Conservation (phyloP, 2,888 invertebrate species). For the Drosophila mimetica region DNA sequence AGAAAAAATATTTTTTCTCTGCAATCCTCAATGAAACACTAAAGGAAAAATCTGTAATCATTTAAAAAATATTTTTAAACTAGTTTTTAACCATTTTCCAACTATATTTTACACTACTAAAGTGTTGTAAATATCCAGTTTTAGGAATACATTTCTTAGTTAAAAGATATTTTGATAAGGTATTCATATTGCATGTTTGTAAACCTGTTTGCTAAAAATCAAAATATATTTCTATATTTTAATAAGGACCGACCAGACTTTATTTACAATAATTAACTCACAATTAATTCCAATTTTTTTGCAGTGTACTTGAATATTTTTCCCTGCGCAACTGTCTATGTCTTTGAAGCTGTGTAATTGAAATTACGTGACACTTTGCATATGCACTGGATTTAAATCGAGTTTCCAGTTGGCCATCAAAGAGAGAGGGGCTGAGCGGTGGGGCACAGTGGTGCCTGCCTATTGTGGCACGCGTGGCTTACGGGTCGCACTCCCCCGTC, state of each 20-base stretch:
- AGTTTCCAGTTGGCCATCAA: constrained; percentile 70
- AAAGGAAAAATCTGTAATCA: neutral
- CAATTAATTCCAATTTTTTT: too few species aligned
- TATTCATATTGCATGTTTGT: too few species aligned
- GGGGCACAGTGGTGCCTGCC: constrained; percentile 43
- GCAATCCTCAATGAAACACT: constrained; percentile 2
- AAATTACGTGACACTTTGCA: constrained; percentile 80
- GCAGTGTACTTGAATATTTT: neutral
- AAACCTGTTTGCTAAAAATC: too few species aligned
- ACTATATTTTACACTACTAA: too few species aligned
- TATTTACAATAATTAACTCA: too few species aligned
- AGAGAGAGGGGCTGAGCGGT: neutral
- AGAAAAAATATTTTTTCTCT: constrained; percentile 11
- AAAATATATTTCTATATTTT: too few species aligned
- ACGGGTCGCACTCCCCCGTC: constrained; percentile 8
- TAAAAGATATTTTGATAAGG: too few species aligned
- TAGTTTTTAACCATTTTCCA: too few species aligned
- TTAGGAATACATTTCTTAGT: too few species aligned
- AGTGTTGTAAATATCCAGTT: too few species aligned
- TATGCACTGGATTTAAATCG: constrained; percentile 77
- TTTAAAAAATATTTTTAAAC: too few species aligned
- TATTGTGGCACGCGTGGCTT: constrained; percentile 64
- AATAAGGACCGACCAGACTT: too few species aligned
- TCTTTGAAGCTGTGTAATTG: constrained; percentile 68
- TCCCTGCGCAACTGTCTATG: constrained; percentile 16